Conservation (phyloP, 2,113 vertebrate genomes). For the Agelaius phoeniceus region DNA sequence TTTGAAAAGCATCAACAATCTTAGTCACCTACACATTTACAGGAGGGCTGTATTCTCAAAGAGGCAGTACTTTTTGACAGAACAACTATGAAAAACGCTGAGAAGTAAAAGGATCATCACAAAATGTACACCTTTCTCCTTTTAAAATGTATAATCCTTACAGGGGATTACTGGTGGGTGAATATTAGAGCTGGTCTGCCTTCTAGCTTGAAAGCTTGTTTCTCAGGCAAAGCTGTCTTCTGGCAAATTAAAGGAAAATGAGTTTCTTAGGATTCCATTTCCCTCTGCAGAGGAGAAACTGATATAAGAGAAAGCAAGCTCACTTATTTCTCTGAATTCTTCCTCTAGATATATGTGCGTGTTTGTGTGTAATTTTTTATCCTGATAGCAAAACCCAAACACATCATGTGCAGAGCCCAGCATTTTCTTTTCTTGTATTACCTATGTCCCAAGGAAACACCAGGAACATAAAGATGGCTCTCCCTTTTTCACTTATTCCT, state of each 20-base stretch:
- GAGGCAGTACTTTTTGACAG: background rate
- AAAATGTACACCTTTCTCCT: background rate
- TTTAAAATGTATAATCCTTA: background rate
- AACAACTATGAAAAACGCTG: background rate
- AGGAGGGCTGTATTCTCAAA: background rate
- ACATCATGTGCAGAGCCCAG: background rate
- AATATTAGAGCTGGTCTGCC: background rate
- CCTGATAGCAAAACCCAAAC: background rate
- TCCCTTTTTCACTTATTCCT: background rate
- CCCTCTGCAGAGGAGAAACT: background rate
- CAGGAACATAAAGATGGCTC: background rate
- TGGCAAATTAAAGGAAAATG: background rate
- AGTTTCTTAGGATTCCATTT: background rate
- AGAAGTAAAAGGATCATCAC: background rate
- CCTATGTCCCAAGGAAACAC: background rate
- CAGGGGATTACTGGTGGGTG: background rate
- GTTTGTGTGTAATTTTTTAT: background rate
- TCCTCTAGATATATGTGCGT: background rate
- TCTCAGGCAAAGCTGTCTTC: background rate
- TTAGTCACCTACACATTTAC: background rate
- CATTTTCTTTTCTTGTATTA: background rate
- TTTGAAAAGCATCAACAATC: background rate
- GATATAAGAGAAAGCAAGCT: background rate
- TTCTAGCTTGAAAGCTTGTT: conserved; percentile 10
- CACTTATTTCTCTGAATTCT: background rate